Percentiles rank a stretch among this genome's conserved stretches.
Conservation (phyloP, 2,113 vertebrate species). For the Benitochromis conjunctus region DNA sequence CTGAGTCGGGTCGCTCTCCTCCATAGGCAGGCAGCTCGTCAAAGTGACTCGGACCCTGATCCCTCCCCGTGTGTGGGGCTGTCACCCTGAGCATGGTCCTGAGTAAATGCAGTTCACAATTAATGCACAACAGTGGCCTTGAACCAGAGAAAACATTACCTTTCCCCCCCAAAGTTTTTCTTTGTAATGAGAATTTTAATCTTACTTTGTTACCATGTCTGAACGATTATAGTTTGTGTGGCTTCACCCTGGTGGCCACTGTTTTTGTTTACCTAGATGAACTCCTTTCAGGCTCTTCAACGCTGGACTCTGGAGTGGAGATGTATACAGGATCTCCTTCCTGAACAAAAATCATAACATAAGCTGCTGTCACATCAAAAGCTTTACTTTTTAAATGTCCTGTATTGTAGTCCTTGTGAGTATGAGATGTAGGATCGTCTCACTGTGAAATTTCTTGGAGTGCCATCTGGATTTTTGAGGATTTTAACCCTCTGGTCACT, state of each 20-base stretch:
- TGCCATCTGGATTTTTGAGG: slow-evolving; percentile 70
- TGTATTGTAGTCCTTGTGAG: background rate
- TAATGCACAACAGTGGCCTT: background rate
- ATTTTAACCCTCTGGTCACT: slow-evolving; percentile 75
- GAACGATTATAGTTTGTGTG: background rate
- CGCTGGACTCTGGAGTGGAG: slow-evolving; percentile 51
- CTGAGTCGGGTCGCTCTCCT: slow-evolving; percentile 13
- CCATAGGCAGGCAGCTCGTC: slow-evolving; percentile 62
- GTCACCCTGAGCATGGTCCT: slow-evolving; percentile 64
- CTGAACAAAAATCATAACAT: slow-evolving; percentile 26
- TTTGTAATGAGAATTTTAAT: background rate
- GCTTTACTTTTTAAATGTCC: background rate
- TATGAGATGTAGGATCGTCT: background rate
- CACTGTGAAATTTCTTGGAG: slow-evolving; percentile 69
- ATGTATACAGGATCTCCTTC: slow-evolving; percentile 74
- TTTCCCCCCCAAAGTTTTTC: background rate
- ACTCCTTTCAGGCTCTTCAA: slow-evolving; percentile 63
- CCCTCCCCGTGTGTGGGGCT: slow-evolving; percentile 45
- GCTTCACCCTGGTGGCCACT: background rate
- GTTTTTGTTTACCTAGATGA: slow-evolving; percentile 55
- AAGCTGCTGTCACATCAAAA: background rate
- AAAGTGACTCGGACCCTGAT: slow-evolving; percentile 54
- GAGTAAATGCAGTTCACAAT: background rate
- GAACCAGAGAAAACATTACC: background rate
- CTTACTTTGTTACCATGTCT: background rate